Base-by-base conservation (phyloP, 2,888 invertebrate species). In the Amblyjoppa fuscipennis region DNA sequence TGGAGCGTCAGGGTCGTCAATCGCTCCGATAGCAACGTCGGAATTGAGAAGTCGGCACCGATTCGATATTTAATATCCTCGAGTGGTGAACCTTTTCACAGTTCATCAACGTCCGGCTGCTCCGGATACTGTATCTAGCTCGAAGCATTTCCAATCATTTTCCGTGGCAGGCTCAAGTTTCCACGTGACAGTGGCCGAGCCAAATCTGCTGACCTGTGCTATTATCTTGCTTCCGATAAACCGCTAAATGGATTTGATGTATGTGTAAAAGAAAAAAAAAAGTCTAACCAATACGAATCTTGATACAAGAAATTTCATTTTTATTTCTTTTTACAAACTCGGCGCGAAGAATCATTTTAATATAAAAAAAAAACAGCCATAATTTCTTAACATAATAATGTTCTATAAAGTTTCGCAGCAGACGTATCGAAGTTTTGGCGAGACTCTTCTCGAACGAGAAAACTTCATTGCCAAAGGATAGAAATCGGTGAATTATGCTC, bases 101-200 rank as follows among this genome's bases (percentile, higher is more conserved):
- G 87, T 64, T 89, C 87, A 89, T 88, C 86, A 85, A 87, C 74
- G 85, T 88, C 86, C 86, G 84, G 75, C 84, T 87, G 82, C 68
- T 59, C 56, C 74, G 78, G 69, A 64, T 61, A 81, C 68, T 69
- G 83, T 86, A 79, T 73, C n/a, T n/a, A n/a, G 64, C 34, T 64
- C 16, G 82, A 87, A 88, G 84, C 83, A 85, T 90, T 90, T 88
- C 87, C 88, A 88, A 89, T 90, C 87, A 90, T 90, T 90, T 90
- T 89, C 86, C 75, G 85, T 85, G 59, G 3, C 38, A 4, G n/a
- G 7, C 41, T 69, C 45, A 20, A 31, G 56, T 77, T 81, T 73
- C 41, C 81, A 59, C 20, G 38, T 51, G 59, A 73, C 68, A 41
- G 2, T 34, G 31, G 34, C 16, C 11, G 34, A 28, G 38, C 3